phyloP scores from a whole-genome alignment of 2,888 invertebrate genomes.

The Molorchus minor region DNA sequence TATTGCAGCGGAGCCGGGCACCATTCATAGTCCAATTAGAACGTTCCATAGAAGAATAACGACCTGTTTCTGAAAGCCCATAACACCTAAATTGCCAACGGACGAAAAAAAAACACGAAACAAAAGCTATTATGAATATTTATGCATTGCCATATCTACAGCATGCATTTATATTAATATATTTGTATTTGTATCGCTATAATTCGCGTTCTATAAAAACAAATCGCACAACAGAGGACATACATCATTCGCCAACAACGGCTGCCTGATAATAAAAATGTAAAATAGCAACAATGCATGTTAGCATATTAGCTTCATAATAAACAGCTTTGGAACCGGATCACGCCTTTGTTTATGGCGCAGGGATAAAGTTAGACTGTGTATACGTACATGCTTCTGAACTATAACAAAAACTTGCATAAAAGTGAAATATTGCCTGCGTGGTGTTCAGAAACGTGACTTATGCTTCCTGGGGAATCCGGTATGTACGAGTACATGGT shows the following conservation, averaged over 20 bases:
- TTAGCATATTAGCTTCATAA: constrained; percentile 25
- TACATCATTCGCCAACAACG: constrained; percentile 1
- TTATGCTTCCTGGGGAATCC: constrained; percentile 37
- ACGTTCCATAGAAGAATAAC: too few species aligned
- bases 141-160: constrained; percentile 3
- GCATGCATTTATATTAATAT: constrained; percentile 7
- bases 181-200: background rate
- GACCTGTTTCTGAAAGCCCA: background rate
- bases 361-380: constrained; percentile 32
- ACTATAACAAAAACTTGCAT: constrained; percentile 38
- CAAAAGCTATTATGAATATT: constrained; percentile 1
- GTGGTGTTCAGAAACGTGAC: constrained; percentile 45
- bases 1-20: too few species aligned
- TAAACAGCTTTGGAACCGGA: constrained; percentile 30
- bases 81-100: too few species aligned
- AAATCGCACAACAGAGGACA: constrained; percentile 12
- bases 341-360: constrained; percentile 34
- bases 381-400: constrained; percentile 27
- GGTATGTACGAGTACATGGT: too few species aligned
- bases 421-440: constrained; percentile 47
- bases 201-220: constrained; percentile 11
- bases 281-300: constrained; percentile 7
- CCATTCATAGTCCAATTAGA: too few species aligned
- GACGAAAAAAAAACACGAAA: background rate
- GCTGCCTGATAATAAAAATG: constrained; percentile 6